Evolutionary conservation across 1,140 invertebrate genomes (phyloP).

Genomic region (Cydia strobilella): DNA sequence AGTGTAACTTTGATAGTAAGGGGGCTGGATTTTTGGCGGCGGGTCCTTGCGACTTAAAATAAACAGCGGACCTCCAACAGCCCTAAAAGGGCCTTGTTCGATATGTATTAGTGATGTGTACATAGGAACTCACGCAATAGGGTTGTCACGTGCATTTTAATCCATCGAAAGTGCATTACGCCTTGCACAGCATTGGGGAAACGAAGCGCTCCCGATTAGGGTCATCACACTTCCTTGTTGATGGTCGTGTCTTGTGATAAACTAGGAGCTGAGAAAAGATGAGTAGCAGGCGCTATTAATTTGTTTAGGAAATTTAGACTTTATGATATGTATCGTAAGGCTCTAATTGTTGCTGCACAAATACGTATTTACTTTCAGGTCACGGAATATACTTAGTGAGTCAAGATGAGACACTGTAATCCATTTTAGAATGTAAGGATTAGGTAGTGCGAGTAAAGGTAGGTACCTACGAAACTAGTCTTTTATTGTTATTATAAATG

Average conservation of each 20-base stretch:
- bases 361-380: not conserved
- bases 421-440: not conserved
- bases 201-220: constrained; percentile 15
- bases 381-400: constrained; percentile 16
- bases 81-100: not conserved
- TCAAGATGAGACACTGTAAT: not conserved
- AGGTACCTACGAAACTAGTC: not conserved
- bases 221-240: constrained; percentile 7
- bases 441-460: not conserved
- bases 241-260: not conserved
- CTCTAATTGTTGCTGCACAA: not conserved
- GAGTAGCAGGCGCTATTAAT: not conserved
- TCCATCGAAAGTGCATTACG: constrained; percentile 36
- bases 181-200: constrained; percentile 34
- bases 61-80: not conserved
- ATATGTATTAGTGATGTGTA: constrained; percentile 12
- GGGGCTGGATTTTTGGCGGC: no score
- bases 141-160: constrained; percentile 32
- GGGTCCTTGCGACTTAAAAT: no score
- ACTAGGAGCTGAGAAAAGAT: not conserved
- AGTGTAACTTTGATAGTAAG: no score
- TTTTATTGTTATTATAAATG: not conserved
- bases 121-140: constrained; percentile 4
- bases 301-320: not conserved
- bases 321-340: not conserved